Base-by-base conservation (phyloP, 2,888 invertebrate species). In the Leptopterna dolabrata region DNA sequence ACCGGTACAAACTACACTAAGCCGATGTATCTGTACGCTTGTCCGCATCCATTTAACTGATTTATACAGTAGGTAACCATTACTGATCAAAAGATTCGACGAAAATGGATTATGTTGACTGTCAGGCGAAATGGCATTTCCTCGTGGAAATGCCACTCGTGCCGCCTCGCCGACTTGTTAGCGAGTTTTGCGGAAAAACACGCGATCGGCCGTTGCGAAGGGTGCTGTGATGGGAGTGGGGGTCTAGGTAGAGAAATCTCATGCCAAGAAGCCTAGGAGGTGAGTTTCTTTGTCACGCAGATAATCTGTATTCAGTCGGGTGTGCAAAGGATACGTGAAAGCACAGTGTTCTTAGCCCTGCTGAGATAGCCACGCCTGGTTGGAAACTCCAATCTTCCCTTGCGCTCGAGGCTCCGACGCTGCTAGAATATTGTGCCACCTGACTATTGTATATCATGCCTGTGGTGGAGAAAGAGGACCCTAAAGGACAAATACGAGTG, bases 251-350 rank as follows among this genome's bases (percentile, higher is more conserved):
- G 55, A 19, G 55, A n/a, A 19, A 55, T 63, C 24, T 13, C 63
- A 63, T 24, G 63, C 63, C 63, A 63, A 27, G 63, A 63, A 63
- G 63, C 63, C 63, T 63, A 11, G 63, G 24, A 63, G 63, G 63
- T 63, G 63, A 63, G 63, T 73, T 73, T 73, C 73, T 73, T 73
- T 73, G 73, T 73, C 73, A 36, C 73, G 41, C 63, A 41, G 73
- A 73, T 73, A 73, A 73, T 73, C 73, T 73, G 73, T 73, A 73
- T 73, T 73, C 73, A 73, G 73, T 73, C 41, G 73, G 41, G 73
- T 73, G 73, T 41, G 73, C 36, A 41, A 73, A 73, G 73, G 73
- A 73, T 30, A 73, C 73, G 73, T 73, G 73, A 73, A 73, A 73
- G 73, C 73, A 29, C 30, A 73, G 73, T 73, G 36, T 73, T 73